A percentile compares a stretch with the other conserved stretches of the same genome.
Evolutionary conservation across 2,113 vertebrate genomes (phyloP).

Genomic region (Eretmochelys imbricata): DNA sequence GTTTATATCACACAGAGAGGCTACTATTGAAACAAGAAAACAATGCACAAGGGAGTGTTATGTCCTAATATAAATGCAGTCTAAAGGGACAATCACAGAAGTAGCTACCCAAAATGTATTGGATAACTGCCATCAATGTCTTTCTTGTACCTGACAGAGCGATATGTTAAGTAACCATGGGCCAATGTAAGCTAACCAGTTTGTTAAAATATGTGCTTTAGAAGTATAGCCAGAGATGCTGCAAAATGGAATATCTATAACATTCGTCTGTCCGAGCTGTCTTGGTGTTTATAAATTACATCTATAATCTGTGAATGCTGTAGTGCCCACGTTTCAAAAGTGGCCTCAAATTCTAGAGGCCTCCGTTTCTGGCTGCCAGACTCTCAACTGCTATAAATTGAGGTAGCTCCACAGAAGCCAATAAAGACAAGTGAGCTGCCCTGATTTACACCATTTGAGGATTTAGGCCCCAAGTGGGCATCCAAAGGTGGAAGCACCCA

Average conservation of each 20-base stretch:
- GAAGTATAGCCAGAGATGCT: neutral
- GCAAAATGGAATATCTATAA: neutral
- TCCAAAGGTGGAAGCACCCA: neutral
- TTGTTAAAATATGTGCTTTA: neutral
- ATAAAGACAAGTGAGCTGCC: neutral
- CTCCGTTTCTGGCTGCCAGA: neutral
- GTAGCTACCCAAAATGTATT: neutral
- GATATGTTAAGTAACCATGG: neutral
- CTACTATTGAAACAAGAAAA: neutral
- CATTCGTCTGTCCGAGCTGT: neutral
- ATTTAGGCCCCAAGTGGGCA: neutral
- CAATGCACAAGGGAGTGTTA: neutral
- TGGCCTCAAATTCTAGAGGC: accelerated
- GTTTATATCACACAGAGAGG: neutral
- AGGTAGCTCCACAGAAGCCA: neutral
- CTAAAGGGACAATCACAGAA: neutral
- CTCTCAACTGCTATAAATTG: neutral
- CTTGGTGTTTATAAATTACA: neutral
- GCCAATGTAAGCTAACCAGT: accelerated
- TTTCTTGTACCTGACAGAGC: neutral
- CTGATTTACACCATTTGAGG: neutral
- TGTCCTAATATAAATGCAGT: neutral
- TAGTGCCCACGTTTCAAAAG: neutral
- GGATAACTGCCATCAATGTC: neutral
- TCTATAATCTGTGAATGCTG: neutral